These are phyloP conservation scores for Vollenhovia emeryi DNA, from an alignment of 1,140 invertebrate species.

Conservation along the genomic window DNA sequence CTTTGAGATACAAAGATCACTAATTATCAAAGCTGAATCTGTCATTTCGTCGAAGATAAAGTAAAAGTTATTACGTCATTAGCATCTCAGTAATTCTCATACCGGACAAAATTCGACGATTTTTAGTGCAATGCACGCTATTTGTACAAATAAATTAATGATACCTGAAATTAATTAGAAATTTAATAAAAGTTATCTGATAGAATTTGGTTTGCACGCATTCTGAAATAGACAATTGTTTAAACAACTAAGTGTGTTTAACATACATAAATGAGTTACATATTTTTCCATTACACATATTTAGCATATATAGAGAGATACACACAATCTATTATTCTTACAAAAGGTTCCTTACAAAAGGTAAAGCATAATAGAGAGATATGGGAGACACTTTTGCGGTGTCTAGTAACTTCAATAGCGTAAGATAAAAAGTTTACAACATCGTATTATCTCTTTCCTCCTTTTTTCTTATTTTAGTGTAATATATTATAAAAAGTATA, in stretches of 20 bases:
- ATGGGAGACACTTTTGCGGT: not conserved
- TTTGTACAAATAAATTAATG: slow-evolving; percentile 16
- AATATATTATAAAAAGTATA: slow-evolving; percentile 53
- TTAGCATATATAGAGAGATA: slow-evolving; percentile 13
- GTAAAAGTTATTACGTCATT: slow-evolving; percentile 18
- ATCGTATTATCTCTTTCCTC: not conserved
- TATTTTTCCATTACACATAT: slow-evolving; percentile 31
- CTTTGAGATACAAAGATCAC: slow-evolving; percentile 16
- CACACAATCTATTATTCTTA: slow-evolving; percentile 37
- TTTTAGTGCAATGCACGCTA: not conserved
- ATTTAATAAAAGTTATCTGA: not conserved
- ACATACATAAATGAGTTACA: slow-evolving; percentile 6
- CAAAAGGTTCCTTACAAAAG: slow-evolving; percentile 7
- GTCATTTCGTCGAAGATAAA: not conserved
- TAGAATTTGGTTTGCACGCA: slow-evolving; percentile 1
- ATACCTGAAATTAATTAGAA: slow-evolving; percentile 1
- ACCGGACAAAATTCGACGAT: not conserved
- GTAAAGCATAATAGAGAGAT: slow-evolving; percentile 11
- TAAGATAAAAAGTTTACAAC: slow-evolving; percentile 38
- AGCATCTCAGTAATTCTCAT: not conserved
- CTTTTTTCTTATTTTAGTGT: slow-evolving; percentile 7
- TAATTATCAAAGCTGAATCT: not conserved
- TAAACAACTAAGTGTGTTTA: not conserved
- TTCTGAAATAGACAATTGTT: slow-evolving; percentile 20
- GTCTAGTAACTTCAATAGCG: slow-evolving; percentile 24